Evolutionary conservation across 2,113 vertebrate species (phyloP), one percentile per base, ranked within the genome.

Genomic region (Zosterops borbonicus): DNA sequence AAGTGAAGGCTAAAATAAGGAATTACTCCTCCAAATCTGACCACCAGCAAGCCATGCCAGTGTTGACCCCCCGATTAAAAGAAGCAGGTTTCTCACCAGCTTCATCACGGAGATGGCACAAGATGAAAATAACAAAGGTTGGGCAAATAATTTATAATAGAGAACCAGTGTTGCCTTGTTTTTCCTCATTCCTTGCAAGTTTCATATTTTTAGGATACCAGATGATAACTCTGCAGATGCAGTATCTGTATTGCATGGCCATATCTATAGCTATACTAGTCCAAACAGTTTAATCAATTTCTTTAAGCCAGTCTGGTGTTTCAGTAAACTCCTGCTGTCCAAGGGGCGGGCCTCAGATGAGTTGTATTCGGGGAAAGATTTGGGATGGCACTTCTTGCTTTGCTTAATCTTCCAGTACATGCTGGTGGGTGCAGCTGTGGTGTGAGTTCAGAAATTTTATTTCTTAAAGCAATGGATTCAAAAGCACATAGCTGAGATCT

Each of bases 341-440:
- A 68, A 31, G 14, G 5, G 35, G 23, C n/a, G 82, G 42, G 19
- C 37, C 62, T 53, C 71, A 74, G 39, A 24, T 1, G 4, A 50
- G 35, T 0, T 0, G 22, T 17, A 23, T 15, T 37, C 5, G 8
- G 15, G 37, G n/a, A 55, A 78, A 41, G 55, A 60, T 33, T 33
- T 62, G 52, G 56, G 60, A 49, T 59, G 13, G 9, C 3, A 1
- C 37, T 85, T 53, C 44, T 29, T 12, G 25, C 79, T 70, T 37
- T 59, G 35, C 35, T 75, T n/a, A 4, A 46, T 28, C 39, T 68
- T 63, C 39, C 19, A 19, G 28, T 25, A 28, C 2, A 0, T 13
- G 31, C 50, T 39, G 37, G 13, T 42, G 31, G n/a, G 12, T 35
- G 9, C 6, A 67, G 70, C 42, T 73, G 53, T 2, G 4, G 6